Conservation (phyloP, 2,113 vertebrate genomes). For the Halcyon senegalensis region DNA sequence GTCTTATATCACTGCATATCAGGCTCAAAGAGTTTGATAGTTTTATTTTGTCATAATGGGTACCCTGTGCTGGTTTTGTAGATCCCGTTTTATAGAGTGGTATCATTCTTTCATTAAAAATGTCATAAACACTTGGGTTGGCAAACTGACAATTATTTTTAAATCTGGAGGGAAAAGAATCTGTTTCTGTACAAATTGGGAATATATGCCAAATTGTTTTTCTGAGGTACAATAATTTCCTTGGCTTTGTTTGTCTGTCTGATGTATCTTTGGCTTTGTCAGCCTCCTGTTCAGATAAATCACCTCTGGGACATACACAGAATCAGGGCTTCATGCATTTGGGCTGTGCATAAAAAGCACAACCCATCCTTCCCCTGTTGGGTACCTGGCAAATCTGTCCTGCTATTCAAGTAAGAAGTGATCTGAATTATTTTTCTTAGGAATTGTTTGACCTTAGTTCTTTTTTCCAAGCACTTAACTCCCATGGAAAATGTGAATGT, state of each 20-base stretch:
- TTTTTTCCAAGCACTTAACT: not conserved
- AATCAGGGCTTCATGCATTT: not conserved
- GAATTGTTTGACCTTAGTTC: rapidly evolving
- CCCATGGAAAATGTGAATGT: not conserved
- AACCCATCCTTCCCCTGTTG: not conserved
- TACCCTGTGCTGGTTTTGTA: not conserved
- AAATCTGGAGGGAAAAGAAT: not conserved
- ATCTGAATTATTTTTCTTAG: not conserved
- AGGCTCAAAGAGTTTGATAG: not conserved
- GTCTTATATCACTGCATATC: not conserved
- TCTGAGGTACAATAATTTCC: not conserved
- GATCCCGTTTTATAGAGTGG: not conserved
- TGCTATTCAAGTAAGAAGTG: not conserved
- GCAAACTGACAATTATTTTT: not conserved
- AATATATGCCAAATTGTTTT: not conserved
- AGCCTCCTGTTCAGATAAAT: not conserved
- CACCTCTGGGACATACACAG: not conserved
- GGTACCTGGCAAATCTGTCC: not conserved
- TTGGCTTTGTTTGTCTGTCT: not conserved
- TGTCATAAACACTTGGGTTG: not conserved
- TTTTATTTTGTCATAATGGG: not conserved
- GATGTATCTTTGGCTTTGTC: not conserved
- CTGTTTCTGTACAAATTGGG: not conserved
- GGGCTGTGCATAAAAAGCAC: not conserved
- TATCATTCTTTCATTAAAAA: not conserved